Evolutionary conservation across 2,888 invertebrate species (phyloP), one percentile per base, ranked within the genome.

Genomic region (Antheraea yamamai): DNA sequence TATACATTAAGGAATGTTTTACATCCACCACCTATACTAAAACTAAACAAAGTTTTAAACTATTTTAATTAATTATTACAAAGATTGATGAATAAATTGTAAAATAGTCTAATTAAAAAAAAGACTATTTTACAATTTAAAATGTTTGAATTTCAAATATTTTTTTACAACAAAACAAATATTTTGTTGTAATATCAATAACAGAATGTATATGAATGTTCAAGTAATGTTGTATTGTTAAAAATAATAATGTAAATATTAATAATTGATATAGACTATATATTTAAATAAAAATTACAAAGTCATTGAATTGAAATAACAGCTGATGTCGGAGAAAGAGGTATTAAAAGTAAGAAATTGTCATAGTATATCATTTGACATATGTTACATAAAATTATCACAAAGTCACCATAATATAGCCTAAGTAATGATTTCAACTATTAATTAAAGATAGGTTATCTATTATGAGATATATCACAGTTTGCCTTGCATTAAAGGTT

Each of bases 401-500:
- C 26, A 64, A 14, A 26, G 12, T 16, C 4, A 64, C 26, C 26
- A 64, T 16, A 64, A 4, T 64, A 23, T 20, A 20, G 8, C n/a
- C 23, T 61, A 61, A 61, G 16, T 14, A 64, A 64, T 26, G 26
- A 26, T 64, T 6, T n/a, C 20, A 61, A 47, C 10, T 61, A 61
- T n/a, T 10, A 61, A 61, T n/a, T n/a, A 61, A n/a, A 14, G 61
- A 23, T 23, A 23, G 1, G 12, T 64, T 14, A 64, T 23, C 10
- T 61, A n/a, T 61, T 4, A 58, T 61, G 7, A 16, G 6, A 20
- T 8, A 6, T 76, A 82, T 95, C 95, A 97, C 84, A 97, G 94
- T 84, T 96, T 96, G 58, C 97, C 96, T 87, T 97, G 97, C 91
- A 98, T 95, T 83, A 98, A 96, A 0, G 98, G 98, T 84, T 97